phyloP scores from a whole-genome alignment of 2,797 vertebrate genomes.

The Neomorphus geoffroyi region DNA sequence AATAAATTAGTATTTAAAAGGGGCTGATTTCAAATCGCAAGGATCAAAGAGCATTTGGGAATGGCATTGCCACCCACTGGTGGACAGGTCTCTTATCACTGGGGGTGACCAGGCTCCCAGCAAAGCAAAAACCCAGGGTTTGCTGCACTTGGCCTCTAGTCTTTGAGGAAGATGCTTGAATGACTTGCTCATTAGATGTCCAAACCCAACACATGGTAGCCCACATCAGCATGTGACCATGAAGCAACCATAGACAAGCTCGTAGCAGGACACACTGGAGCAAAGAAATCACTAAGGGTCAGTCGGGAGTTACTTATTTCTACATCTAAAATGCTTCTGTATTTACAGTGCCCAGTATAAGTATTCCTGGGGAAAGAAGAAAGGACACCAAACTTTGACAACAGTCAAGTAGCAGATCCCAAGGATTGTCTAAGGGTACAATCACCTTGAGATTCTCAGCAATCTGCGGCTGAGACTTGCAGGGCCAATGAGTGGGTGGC shows the following conservation, averaged over 20 bases:
- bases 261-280: not conserved
- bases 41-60: not conserved
- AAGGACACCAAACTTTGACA: not conserved
- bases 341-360: not conserved
- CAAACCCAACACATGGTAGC: not conserved
- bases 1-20: not conserved
- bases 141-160: not conserved
- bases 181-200: not conserved
- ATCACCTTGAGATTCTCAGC: not conserved
- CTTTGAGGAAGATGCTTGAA: not conserved
- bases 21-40: not conserved
- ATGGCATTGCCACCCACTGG: rapidly evolving
- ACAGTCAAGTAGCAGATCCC: not conserved
- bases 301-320: not conserved
- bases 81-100: not conserved
- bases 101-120: not conserved
- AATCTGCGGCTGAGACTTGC: not conserved
- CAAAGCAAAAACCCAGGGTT: not conserved
- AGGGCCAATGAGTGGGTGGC: rapidly evolving
- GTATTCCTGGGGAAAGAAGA: not conserved
- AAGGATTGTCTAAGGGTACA: not conserved
- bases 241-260: not conserved
- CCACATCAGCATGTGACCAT: not conserved
- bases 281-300: not conserved
- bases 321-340: not conserved